Evolutionary conservation across 64 coral and sea anemone genomes (phyloP), one percentile per base, ranked within the genome.

Genomic region (Montipora foliosa): DNA sequence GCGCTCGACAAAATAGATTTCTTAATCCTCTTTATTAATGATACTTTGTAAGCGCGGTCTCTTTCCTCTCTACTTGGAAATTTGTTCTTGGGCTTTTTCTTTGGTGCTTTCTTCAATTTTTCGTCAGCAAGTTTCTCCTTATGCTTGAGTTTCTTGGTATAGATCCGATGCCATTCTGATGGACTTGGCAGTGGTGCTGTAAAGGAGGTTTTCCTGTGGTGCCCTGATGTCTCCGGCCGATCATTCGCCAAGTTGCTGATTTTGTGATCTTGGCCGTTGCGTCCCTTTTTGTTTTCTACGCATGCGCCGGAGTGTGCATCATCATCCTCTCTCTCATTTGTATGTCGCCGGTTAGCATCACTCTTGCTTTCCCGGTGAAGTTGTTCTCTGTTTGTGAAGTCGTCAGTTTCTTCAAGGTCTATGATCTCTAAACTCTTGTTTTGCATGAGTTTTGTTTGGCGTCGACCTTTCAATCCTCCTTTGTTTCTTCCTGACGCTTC

Each of bases 11-110:
- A 62, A 12, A 83, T 67, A 0, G 81, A 24, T 19, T 83, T 67
- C 62, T 83, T 83, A 67, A 83, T 67, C 25, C 15, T 83, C 14
- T 67, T 83, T 47, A 83, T 16, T 6, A 83, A 12, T 67, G 5
- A 44, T 67, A 83, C 10, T 83, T 45, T 66, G 58, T 83, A 64
- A 44, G 81, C 44, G 12, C 47, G 44, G 10, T 14, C 17, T 2
- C 59, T 37, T 47, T 83, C 58, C 6, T 83, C 59, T 67, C 24
- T 66, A 24, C 58, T 17, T 22, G 5, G 80, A 60, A 15, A 15
- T 12, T 59, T 8, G 3, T 57, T 81, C 5, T 51, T 21, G 1
- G 13, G 25, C 20, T 16, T 44, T 29, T 62, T 61, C 60, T 16
- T 59, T 17, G 80, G 25, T 66, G 60, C 57, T 44, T 37, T 83